Base-by-base conservation (phyloP, 35 echinoderm and acorn worm genomes). In the Diadema setosum region DNA sequence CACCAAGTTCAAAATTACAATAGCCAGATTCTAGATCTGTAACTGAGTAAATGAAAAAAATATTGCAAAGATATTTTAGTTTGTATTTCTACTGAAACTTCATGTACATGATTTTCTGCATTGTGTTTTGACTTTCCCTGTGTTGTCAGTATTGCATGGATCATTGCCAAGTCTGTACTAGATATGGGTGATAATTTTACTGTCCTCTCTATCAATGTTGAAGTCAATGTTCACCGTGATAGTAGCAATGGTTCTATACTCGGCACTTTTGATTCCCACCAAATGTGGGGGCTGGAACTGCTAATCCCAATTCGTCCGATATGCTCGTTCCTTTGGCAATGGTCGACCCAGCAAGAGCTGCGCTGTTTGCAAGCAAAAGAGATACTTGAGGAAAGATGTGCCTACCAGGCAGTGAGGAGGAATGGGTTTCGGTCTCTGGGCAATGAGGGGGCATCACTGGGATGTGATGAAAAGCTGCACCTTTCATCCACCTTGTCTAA, bases 351-450 rank as follows among this genome's bases (percentile, higher is more conserved):
- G 63, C 30, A 55, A 67, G 63, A 67, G 63, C 27, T 16, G 24
- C 63, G 63, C 63, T 67, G 63, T 67, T 67, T 67, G 63, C 63
- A 67, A 67, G 63, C 63, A 67, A 33, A 67, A 67, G 63, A 67
- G 63, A 67, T 67, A 67, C 63, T 67, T 67, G 63, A 12, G 37
- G 63, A 67, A 34, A 67, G 63, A 67, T 34, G 63, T 67, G 63
- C 63, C 63, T 34, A 5, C 16, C 27, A 67, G 63, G 63, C 58
- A 60, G n/a, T n/a, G n/a, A 32, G 30, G n/a, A 60, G 63, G n/a
- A 33, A 26, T 16, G 27, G 14, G 27, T 67, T n/a, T n/a, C n/a
- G n/a, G 63, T 67, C 27, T 33, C 37, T 26, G 63, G 63, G 0
- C 27, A 8, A 33, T 33, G 63, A 26, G 12, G 37, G 30, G 37